Conservation (phyloP, 2,797 vertebrate genomes). For the Siniperca obscura region DNA sequence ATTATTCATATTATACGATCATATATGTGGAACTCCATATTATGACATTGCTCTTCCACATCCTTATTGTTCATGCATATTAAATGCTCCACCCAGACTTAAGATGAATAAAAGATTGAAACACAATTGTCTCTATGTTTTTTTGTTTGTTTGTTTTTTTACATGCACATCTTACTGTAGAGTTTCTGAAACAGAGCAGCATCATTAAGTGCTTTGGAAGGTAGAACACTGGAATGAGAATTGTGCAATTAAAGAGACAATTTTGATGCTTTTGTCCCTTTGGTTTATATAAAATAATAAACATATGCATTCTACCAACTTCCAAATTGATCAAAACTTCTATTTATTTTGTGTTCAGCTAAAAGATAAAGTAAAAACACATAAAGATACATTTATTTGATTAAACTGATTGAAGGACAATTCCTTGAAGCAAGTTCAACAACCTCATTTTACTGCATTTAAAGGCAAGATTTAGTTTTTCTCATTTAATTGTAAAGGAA, state of each 20-base stretch:
- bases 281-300: not conserved
- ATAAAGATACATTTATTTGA: not conserved
- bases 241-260: not conserved
- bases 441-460: not conserved
- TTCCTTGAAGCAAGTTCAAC: conserved; percentile 9
- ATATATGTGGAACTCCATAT: not conserved
- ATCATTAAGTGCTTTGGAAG: not conserved
- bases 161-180: not conserved
- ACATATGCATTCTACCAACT: not conserved
- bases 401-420: conserved; percentile 7
- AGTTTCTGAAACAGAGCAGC: not conserved
- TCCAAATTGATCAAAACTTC: not conserved
- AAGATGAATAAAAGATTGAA: not conserved
- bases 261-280: not conserved
- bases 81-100: not conserved
- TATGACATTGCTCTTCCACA: not conserved
- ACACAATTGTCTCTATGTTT: not conserved
- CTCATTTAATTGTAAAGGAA: conserved; percentile 5
- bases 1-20: not conserved
- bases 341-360: not conserved
- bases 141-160: not conserved
- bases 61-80: not conserved
- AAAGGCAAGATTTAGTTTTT: not conserved
- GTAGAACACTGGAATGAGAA: not conserved
- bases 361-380: not conserved